These are phyloP conservation scores for Centropyge bicolor DNA, from an alignment of 2,797 vertebrate genomes.

Conservation along the genomic window DNA sequence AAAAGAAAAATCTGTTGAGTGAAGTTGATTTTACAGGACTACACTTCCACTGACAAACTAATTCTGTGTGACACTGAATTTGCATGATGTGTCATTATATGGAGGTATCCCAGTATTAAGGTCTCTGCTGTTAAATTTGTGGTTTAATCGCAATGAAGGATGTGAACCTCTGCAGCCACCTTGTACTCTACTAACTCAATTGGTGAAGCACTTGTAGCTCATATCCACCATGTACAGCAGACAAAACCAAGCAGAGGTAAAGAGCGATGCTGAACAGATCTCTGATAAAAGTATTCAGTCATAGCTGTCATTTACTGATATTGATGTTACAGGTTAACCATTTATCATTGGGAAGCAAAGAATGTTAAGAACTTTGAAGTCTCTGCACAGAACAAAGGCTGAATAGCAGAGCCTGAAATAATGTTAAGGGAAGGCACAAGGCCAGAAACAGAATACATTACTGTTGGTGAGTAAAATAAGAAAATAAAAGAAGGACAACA, in stretches of 20 bases:
- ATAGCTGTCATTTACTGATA: constrained; percentile 15
- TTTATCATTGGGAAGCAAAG: constrained; percentile 16
- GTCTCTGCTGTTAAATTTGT: neutral
- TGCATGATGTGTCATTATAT: neutral
- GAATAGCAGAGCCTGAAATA: constrained; percentile 36
- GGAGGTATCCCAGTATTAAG: neutral
- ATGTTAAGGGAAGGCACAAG: constrained; percentile 61
- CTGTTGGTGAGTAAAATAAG: constrained; percentile 2
- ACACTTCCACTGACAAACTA: neutral
- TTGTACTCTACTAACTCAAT: neutral
- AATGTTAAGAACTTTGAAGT: constrained; percentile 38
- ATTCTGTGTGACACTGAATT: neutral
- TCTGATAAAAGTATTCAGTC: constrained; percentile 7
- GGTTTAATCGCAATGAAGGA: neutral
- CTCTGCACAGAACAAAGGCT: constrained; percentile 3
- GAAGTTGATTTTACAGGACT: neutral
- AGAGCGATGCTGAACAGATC: constrained; percentile 4
- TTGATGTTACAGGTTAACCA: constrained; percentile 40
- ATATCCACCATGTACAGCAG: constrained; percentile 16
- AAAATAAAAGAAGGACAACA: constrained; percentile 36
- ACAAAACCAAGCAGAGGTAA: constrained; percentile 23
- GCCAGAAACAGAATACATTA: constrained; percentile 43
- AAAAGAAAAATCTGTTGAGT: neutral
- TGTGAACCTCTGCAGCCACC: neutral
- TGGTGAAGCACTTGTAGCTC: constrained; percentile 7